Conservation (phyloP, 2,888 invertebrate genomes). For the Myopa tessellatipennis region DNA sequence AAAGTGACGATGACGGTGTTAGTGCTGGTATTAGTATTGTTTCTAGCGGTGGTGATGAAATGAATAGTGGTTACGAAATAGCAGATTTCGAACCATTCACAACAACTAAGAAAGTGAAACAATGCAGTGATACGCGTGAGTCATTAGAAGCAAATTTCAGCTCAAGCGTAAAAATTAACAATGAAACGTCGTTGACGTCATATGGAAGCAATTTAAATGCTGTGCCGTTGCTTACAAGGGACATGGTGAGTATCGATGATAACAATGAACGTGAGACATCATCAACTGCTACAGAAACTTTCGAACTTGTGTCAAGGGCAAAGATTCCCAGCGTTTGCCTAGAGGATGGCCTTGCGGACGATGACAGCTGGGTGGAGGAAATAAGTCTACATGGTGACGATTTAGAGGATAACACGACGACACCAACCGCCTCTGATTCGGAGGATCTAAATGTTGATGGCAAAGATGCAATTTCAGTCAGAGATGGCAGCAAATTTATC, state of each 20-base stretch:
- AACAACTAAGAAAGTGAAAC: constrained; percentile 3
- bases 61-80: constrained; percentile 6
- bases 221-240: too few species aligned
- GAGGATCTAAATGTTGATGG: constrained; percentile 66
- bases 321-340: constrained; percentile 69
- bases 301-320: constrained; percentile 19
- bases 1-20: constrained; percentile 11
- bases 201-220: constrained; percentile 22
- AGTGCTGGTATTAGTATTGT: constrained; percentile 12
- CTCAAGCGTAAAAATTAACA: not conserved
- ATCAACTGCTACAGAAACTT: constrained; percentile 40
- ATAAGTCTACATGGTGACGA: constrained; percentile 83
- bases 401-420: constrained; percentile 72
- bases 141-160: constrained; percentile 42
- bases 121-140: constrained; percentile 9
- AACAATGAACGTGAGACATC: constrained; percentile 31
- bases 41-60: constrained; percentile 35
- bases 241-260: not conserved
- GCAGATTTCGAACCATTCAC: not conserved
- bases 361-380: constrained; percentile 93
- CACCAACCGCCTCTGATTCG: constrained; percentile 63
- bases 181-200: constrained; percentile 37
- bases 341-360: constrained; percentile 89
- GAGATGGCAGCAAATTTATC: constrained; percentile 69
- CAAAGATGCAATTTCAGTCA: constrained; percentile 51